Conservation (phyloP, 2,888 invertebrate species). For the Julus scanicus region DNA sequence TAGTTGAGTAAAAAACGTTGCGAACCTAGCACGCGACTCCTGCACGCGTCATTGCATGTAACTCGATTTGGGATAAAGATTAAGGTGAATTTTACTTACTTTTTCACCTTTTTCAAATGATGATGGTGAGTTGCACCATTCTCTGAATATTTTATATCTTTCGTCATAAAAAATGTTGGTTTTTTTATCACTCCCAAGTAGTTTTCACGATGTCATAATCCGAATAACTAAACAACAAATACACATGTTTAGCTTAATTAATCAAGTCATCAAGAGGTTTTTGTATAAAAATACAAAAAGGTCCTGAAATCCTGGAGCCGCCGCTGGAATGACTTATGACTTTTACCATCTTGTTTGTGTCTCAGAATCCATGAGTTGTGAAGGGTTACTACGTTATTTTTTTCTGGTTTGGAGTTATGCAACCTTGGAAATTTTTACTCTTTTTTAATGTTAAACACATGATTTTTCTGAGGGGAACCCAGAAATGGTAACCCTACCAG, state of each 20-base stretch:
- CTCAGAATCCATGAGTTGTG: not conserved
- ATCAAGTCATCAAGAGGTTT: no score
- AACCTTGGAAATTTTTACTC: not conserved
- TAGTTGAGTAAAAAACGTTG: not conserved
- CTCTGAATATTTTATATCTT: not conserved
- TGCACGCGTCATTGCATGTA: slow-evolving; percentile 3
- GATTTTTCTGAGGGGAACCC: not conserved
- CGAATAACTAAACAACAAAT: no score
- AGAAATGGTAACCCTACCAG: not conserved
- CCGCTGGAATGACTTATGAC: not conserved
- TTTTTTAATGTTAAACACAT: not conserved
- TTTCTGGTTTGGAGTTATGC: not conserved
- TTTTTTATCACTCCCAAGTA: not conserved
- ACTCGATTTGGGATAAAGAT: not conserved
- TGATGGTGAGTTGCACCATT: not conserved
- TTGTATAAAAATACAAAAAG: no score
- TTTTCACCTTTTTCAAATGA: not conserved
- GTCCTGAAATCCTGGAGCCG: no score
- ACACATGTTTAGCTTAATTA: no score
- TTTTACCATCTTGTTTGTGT: not conserved
- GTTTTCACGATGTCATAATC: no score
- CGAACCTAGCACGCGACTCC: not conserved
- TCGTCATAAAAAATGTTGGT: no score
- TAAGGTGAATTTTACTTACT: not conserved
- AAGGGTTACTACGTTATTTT: not conserved